These are phyloP conservation scores for Muraenolepis orangiensis DNA, from an alignment of 2,797 vertebrate species.

Conservation along the genomic window DNA sequence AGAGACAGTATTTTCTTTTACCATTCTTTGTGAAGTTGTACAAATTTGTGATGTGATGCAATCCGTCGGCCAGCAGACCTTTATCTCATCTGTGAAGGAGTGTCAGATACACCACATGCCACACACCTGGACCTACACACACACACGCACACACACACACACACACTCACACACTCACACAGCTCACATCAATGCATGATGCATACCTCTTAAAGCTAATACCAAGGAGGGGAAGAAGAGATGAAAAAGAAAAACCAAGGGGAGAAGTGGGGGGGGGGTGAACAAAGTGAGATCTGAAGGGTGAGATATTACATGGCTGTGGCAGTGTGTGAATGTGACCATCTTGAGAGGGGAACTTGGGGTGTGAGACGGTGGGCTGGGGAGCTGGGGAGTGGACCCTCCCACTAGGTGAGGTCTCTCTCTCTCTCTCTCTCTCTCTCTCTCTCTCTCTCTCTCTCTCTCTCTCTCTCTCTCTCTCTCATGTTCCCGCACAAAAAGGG, in stretches of 20 bases:
- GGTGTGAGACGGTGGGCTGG: not conserved
- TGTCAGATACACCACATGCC: not conserved
- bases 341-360: not conserved
- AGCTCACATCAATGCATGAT: not conserved
- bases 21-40: constrained; percentile 7
- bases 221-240: not conserved
- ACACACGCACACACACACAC: not conserved
- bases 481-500: constrained; percentile 17
- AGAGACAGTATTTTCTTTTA: not conserved
- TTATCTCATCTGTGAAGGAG: not conserved
- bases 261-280: not conserved
- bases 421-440: constrained; percentile 8
- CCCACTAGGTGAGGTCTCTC: not conserved
- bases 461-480: constrained; percentile 11
- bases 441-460: constrained; percentile 8
- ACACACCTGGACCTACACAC: not conserved
- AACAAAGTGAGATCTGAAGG: not conserved
- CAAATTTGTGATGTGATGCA: constrained; percentile 44
- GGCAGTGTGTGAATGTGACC: not conserved
- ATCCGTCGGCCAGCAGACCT: constrained; percentile 34
- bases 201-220: not conserved
- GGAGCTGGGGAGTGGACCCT: no score
- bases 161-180: not conserved
- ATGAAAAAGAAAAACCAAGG: not conserved
- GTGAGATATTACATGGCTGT: not conserved